Conservation (phyloP, 2,888 invertebrate genomes). For the Electrophaes corylata region DNA sequence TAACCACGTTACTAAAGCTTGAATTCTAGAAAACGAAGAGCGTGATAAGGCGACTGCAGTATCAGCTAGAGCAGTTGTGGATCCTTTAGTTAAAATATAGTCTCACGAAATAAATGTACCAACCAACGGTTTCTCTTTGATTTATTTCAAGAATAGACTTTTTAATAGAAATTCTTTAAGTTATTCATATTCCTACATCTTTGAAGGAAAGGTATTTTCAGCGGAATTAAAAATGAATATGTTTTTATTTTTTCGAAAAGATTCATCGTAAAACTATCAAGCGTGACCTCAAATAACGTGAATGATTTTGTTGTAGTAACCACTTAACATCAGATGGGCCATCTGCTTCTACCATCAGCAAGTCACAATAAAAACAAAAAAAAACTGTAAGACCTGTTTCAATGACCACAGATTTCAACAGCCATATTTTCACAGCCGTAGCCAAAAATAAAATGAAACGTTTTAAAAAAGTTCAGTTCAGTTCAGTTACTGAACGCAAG, state of each 20-base stretch:
- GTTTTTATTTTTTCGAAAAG: not conserved
- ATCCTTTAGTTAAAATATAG: no score
- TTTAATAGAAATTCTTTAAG: constrained; percentile 1
- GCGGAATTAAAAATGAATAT: not conserved
- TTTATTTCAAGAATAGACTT: constrained; percentile 19
- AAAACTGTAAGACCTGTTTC: no score
- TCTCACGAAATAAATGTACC: no score
- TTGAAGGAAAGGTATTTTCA: constrained; percentile 1
- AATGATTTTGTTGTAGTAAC: no score
- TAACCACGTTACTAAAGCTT: not conserved
- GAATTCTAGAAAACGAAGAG: not conserved
- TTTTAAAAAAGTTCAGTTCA: constrained; percentile 4
- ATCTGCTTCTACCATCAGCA: no score
- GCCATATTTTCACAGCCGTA: not conserved
- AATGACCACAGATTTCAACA: no score
- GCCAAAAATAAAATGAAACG: not conserved
- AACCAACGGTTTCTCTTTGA: no score
- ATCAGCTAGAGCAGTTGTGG: not conserved
- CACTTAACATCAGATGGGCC: no score
- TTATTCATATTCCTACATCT: not conserved
- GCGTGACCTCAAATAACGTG: no score
- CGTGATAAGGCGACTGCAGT: not conserved
- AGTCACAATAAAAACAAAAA: no score
- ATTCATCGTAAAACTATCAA: not conserved
- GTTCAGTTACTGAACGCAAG: not conserved